phyloP scores from a whole-genome alignment of 2,888 invertebrate genomes.

The Holacanthella duospinosa region DNA sequence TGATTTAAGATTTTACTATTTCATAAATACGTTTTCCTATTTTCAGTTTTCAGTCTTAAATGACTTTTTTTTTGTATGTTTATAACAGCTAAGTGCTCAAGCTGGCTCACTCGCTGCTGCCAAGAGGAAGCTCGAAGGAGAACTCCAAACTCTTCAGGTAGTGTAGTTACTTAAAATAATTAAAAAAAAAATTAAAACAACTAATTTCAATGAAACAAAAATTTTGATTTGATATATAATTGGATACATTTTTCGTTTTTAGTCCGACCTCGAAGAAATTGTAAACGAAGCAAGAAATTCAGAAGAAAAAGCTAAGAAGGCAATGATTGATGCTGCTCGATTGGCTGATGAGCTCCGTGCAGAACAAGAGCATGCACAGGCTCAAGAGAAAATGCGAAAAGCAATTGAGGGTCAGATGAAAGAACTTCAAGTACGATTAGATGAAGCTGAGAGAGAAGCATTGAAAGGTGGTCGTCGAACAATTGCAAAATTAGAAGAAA shows the following conservation, averaged over 20 bases:
- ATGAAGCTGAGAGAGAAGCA: slow-evolving; percentile 78
- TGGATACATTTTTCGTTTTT: slow-evolving; percentile 10
- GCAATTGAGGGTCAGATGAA: slow-evolving; percentile 98
- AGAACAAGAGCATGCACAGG: slow-evolving; percentile 75
- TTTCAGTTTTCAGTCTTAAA: no score
- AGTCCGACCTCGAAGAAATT: slow-evolving; percentile 45
- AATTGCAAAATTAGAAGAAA: slow-evolving; percentile 50
- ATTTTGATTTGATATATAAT: no score
- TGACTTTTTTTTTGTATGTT: slow-evolving; percentile 58
- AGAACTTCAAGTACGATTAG: slow-evolving; percentile 95
- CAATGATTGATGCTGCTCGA: slow-evolving; percentile 49
- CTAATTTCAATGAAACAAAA: neutral
- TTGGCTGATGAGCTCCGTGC: slow-evolving; percentile 71
- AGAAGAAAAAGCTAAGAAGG: slow-evolving; percentile 47
- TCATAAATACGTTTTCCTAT: no score
- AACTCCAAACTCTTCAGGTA: slow-evolving; percentile 42
- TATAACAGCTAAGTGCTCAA: slow-evolving; percentile 67
- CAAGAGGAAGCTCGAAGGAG: slow-evolving; percentile 96
- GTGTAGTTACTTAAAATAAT: no score
- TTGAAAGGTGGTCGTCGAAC: slow-evolving; percentile 51
- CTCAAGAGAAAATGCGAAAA: slow-evolving; percentile 96
- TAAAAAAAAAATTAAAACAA: neutral
- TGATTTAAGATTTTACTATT: no score
- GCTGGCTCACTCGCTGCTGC: slow-evolving; percentile 21
- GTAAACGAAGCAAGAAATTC: slow-evolving; percentile 33